These are phyloP conservation scores for Ictalurus furcatus DNA, from an alignment of 2,113 vertebrate genomes.

Conservation along the genomic window DNA sequence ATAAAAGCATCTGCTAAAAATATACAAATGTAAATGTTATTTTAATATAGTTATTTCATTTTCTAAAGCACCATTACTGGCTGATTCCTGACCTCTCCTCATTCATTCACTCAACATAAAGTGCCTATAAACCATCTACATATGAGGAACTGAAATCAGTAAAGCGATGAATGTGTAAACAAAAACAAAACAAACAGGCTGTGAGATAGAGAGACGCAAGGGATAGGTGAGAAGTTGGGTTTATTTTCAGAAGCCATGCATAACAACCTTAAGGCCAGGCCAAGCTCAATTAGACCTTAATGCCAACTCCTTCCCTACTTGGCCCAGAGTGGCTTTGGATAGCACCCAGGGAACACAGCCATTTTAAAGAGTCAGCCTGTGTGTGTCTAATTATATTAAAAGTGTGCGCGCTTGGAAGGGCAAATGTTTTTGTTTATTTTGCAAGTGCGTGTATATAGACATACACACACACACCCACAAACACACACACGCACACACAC, in stretches of 20 bases:
- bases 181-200: background rate
- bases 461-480: background rate
- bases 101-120: background rate
- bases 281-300: constrained; percentile 44
- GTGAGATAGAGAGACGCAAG: constrained; percentile 21
- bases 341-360: constrained; percentile 38
- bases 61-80: background rate
- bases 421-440: constrained; percentile 34
- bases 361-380: constrained; percentile 29
- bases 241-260: constrained; percentile 51
- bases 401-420: constrained; percentile 11
- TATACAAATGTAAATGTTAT: background rate
- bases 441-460: background rate
- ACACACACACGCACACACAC: background rate
- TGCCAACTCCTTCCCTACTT: constrained; percentile 38
- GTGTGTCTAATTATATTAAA: constrained; percentile 39
- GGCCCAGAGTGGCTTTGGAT: constrained; percentile 40
- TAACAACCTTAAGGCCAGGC: constrained; percentile 34
- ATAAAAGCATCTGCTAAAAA: too few relatives aligned
- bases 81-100: background rate
- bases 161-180: constrained; percentile 9
- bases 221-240: constrained; percentile 26
- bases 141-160: background rate
- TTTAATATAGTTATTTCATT: background rate
- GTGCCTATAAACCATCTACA: background rate